These are phyloP conservation scores for Montipora efflorescens DNA, from an alignment of 64 coral and sea anemone genomes.

Conservation along the genomic window DNA sequence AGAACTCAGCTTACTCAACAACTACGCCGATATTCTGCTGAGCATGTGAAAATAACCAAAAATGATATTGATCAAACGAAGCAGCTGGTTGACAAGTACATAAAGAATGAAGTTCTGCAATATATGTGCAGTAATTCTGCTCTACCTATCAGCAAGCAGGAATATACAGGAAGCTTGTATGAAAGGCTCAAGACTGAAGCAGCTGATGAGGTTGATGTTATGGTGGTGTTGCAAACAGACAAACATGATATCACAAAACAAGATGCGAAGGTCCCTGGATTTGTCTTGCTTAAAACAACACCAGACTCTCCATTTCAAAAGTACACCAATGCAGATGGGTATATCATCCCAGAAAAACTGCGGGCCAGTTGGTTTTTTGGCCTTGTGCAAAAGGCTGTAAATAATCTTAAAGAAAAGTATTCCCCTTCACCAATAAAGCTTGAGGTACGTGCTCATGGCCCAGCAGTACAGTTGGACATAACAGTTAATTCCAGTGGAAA, in stretches of 20 bases:
- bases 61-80: constrained; percentile 48
- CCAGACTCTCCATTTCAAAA: constrained; percentile 52
- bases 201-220: constrained; percentile 86
- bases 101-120: constrained; percentile 37
- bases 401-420: constrained; percentile 3
- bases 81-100: constrained; percentile 49
- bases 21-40: constrained; percentile 63
- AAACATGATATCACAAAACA: constrained; percentile 53
- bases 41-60: constrained; percentile 63
- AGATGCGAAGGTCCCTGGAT: constrained; percentile 67
- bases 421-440: constrained; percentile 9
- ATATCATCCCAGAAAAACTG: constrained; percentile 72
- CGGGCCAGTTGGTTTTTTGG: constrained; percentile 76
- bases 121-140: constrained; percentile 62
- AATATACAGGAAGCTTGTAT: constrained; percentile 73
- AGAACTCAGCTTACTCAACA: constrained; percentile 21
- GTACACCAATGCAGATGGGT: constrained; percentile 48
- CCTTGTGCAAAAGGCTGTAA: constrained; percentile 62
- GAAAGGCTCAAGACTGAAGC: constrained; percentile 84
- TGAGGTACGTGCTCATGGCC: constrained; percentile 69
- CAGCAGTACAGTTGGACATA: constrained; percentile 85
- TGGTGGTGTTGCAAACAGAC: constrained; percentile 65
- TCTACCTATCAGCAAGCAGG: constrained; percentile 49
- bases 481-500: constrained; percentile 29
- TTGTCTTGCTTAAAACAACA: constrained; percentile 53